Conservation (phyloP, 1,140 invertebrate genomes). For the Drosophila sp. region DNA sequence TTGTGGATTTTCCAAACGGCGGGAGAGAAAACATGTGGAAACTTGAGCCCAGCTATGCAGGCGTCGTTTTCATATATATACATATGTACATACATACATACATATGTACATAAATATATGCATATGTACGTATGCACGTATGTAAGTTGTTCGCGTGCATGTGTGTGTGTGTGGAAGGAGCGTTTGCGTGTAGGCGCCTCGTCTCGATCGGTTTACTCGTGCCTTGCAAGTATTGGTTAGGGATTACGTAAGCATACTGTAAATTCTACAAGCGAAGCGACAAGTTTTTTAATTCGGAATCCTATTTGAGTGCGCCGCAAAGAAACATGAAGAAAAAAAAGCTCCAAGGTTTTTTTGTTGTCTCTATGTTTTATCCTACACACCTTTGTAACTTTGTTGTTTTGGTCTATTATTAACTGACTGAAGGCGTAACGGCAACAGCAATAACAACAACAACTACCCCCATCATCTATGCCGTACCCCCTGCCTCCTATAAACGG, state of each 20-base stretch:
- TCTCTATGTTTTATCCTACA: constrained; percentile 60
- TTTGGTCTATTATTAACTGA: constrained; percentile 62
- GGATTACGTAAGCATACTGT: constrained; percentile 75
- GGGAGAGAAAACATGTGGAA: constrained; percentile 76
- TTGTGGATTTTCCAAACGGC: constrained; percentile 52
- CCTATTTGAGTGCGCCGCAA: constrained; percentile 43
- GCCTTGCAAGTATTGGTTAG: constrained; percentile 42
- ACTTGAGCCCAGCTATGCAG: constrained; percentile 69
- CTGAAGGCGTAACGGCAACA: constrained; percentile 63
- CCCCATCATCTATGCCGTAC: constrained; percentile 32
- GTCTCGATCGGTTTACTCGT: constrained; percentile 4
- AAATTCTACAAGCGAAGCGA: constrained; percentile 70
- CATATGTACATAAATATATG: background rate
- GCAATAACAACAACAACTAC: constrained; percentile 40
- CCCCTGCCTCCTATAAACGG: constrained; percentile 57
- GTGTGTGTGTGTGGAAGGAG: constrained; percentile 54
- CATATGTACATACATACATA: background rate
- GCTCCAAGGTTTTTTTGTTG: constrained; percentile 46
- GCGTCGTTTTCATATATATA: constrained; percentile 31
- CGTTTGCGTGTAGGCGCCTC: constrained; percentile 41
- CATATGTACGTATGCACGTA: background rate
- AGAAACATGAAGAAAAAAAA: constrained; percentile 9
- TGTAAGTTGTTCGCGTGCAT: constrained; percentile 10
- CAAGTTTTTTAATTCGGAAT: constrained; percentile 62
- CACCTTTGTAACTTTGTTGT: constrained; percentile 44